Evolutionary conservation across 2,888 invertebrate species (phyloP), one percentile per base, ranked within the genome.

Genomic region (Pristionchus mayeri): DNA sequence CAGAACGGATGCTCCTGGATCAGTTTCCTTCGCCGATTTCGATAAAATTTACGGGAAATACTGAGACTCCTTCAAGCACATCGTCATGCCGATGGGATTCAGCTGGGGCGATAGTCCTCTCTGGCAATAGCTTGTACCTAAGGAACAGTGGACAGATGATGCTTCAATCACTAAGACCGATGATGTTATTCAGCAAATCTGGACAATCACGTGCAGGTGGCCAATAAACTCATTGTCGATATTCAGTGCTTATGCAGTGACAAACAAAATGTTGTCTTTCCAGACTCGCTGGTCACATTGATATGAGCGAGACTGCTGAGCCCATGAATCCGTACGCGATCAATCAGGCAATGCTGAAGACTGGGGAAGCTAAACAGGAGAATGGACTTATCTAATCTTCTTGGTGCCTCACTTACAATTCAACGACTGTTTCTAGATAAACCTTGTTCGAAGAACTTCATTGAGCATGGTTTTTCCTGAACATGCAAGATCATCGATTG

Each of bases 171-270:
- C 7, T 24, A n/a, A 60, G 9, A 24, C 44, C 21, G 44, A 76
- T 24, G 30, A n/a, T 21, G 27, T 76, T 4, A 27, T 76, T 6
- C 76, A 76, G 48, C n/a, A 76, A 4, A 7, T 76, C 4, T 78
- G 78, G 78, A 78, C 78, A 4, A 30, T 13, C 13, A 50, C 40
- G 16, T 78, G 78, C 78, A 48, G 18, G 78, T 75, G 13, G 44
- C 6, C 7, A 6, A 9, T 6, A 6, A 6, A 9, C 44, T 44
- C 6, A 44, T 9, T 9, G 44, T 21, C 9, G n/a, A 16, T 16
- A 60, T 60, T n/a, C n/a, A n/a, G n/a, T 18, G n/a, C 6, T 57
- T n/a, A n/a, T n/a, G n/a, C n/a, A n/a, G n/a, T 44, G 7, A 44
- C 6, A 44, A 44, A 9, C 13, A 6, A 44, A 9, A 6, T 44